Evolutionary conservation across 1,140 invertebrate species (phyloP), one percentile per base, ranked within the genome.

Genomic region (Euwallacea similis): DNA sequence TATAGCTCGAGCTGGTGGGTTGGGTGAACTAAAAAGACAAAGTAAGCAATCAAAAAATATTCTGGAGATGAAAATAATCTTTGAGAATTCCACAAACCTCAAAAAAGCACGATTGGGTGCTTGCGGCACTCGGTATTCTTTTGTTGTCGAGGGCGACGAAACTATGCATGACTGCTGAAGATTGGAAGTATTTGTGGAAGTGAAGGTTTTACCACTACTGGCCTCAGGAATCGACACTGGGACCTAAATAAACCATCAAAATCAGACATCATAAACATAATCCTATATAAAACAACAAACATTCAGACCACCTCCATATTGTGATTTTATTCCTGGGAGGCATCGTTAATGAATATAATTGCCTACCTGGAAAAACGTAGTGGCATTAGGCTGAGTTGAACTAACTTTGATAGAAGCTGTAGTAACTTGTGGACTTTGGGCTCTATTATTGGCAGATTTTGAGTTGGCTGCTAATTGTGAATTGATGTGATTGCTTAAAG

Each of bases 81-180:
- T 21, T 8, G 16, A 8, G 16, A 8, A 60, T 60, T 60, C 21
- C 21, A 33, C 16, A 11, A 60, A 60, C 21, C 58, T 71, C 42
- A 71, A 41, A 61, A 72, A 71, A 13, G 60, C 41, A 47, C 79
- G 65, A 53, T 68, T 72, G 11, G 84, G 79, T 15, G 81, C 77
- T 73, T 84, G 84, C 8, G 87, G 83, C 69, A 87, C 82, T 64
- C 87, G 83, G 72, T 87, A 89, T 55, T 89, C 88, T 81, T 89
- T 89, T 46, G 81, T 65, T 7, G 85, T 82, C 43, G 85, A 85
- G 42, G 87, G 84, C 72, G 88, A 87, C 67, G 88, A 87, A 56
- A 90, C 89, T 64, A 91, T 90, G 79, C 89, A 90, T 15, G 89
- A 88, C 80, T 89, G 88, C 77, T 90, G 88, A 61, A 85, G 82